Conservation (phyloP, 2,888 invertebrate species). For the Drosophila anceps region DNA sequence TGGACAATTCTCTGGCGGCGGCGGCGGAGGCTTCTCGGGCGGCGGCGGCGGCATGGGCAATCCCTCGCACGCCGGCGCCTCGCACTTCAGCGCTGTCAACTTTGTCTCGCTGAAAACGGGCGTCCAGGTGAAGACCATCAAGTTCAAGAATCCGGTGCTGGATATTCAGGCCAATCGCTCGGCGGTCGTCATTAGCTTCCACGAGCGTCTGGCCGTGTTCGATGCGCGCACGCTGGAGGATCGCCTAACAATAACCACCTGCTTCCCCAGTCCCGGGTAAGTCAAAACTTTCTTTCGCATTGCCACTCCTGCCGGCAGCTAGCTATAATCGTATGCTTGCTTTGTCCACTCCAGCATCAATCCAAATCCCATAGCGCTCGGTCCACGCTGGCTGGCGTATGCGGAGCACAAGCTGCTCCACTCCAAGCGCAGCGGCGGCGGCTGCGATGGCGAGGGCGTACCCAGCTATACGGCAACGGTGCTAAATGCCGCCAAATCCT, state of each 20-base stretch:
- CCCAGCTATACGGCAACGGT: constrained; percentile 97
- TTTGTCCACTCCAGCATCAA: constrained; percentile 81
- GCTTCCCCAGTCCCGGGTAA: constrained; percentile 93
- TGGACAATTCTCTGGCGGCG: constrained; percentile 87
- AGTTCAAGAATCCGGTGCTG: constrained; percentile 95
- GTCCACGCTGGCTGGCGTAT: constrained; percentile 93
- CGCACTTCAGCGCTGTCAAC: constrained; percentile 92
- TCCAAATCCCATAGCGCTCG: constrained; percentile 94
- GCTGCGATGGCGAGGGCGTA: constrained; percentile 93
- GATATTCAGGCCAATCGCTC: constrained; percentile 96
- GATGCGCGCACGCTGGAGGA: constrained; percentile 95
- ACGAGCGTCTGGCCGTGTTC: constrained; percentile 95
- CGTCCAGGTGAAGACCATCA: constrained; percentile 90
- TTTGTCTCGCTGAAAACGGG: constrained; percentile 90
- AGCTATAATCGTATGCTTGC: neutral
- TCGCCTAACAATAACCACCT: constrained; percentile 94
- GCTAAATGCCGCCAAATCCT: constrained; percentile 96
- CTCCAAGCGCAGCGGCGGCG: constrained; percentile 92
- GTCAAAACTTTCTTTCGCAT: constrained; percentile 22
- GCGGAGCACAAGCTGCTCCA: constrained; percentile 94
- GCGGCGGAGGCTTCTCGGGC: constrained; percentile 85
- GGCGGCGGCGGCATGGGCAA: constrained; percentile 81
- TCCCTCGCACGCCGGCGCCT: constrained; percentile 84
- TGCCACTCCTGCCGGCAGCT: neutral
- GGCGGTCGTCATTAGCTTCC: constrained; percentile 94